Conservation (phyloP, 2,797 vertebrate species). For the Hippopotamyrus pictus region DNA sequence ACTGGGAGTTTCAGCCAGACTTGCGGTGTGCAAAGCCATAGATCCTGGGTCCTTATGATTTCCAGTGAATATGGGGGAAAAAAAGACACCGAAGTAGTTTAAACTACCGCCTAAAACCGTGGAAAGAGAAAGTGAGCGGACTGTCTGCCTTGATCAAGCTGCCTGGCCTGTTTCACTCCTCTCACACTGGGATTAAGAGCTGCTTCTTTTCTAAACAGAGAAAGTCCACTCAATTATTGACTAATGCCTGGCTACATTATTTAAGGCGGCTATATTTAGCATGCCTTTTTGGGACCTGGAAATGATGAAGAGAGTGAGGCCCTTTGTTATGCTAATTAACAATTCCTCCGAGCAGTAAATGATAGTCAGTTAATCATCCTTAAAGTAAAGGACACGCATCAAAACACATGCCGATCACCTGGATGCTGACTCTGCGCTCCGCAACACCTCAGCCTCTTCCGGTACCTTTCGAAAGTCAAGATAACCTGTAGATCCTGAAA, state of each 20-base stretch:
- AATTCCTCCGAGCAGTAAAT: conserved; percentile 45
- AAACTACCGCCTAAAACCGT: not conserved
- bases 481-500: not conserved
- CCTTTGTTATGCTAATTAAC: conserved; percentile 57
- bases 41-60: not conserved
- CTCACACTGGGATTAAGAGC: conserved; percentile 51
- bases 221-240: conserved; percentile 74
- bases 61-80: not conserved
- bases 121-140: not conserved
- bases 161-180: conserved; percentile 46
- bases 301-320: conserved; percentile 47
- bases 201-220: conserved; percentile 60
- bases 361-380: conserved; percentile 18
- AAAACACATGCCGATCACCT: not conserved
- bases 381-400: not conserved
- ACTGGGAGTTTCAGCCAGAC: not conserved
- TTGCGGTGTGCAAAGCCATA: not conserved
- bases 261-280: conserved; percentile 71
- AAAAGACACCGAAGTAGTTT: not conserved
- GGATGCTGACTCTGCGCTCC: not conserved
- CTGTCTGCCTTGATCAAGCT: conserved; percentile 32
- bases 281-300: conserved; percentile 48
- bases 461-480: not conserved
- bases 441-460: not conserved
- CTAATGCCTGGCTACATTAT: conserved; percentile 64